Percentiles rank a stretch among this genome's conserved stretches.
phyloP scores from a whole-genome alignment of 2,797 vertebrate genomes.

The Yasuhikotakia modesta region DNA sequence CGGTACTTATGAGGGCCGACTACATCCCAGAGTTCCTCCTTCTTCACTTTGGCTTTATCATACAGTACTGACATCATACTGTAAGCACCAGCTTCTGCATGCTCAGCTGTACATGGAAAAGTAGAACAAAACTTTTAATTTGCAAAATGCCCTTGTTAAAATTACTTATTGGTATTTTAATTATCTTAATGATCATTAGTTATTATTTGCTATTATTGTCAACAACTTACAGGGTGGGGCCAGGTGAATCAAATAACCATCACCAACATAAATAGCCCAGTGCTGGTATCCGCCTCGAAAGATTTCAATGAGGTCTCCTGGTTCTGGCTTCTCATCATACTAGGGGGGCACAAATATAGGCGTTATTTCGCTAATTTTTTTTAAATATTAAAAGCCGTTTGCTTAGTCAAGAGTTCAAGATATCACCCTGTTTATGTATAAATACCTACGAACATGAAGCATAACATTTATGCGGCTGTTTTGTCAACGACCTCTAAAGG shows the following conservation, averaged over 20 bases:
- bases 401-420: background rate
- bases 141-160: too few relatives aligned
- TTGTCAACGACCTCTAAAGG: too few relatives aligned
- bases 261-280: conserved; percentile 80
- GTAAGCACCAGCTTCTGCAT: conserved; percentile 62
- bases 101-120: conserved; percentile 69
- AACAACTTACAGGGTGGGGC: conserved; percentile 75
- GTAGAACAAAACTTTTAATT: background rate
- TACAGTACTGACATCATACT: conserved; percentile 82
- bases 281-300: conserved; percentile 75
- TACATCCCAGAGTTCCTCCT: conserved; percentile 74
- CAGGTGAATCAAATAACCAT: conserved; percentile 78
- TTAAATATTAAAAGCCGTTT: background rate
- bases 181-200: too few relatives aligned
- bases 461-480: background rate
- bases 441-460: background rate
- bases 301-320: conserved; percentile 81
- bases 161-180: background rate
- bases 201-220: background rate
- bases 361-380: background rate
- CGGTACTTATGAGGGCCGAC: conserved; percentile 72
- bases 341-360: conserved; percentile 45
- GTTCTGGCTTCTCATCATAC: conserved; percentile 71
- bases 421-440: background rate
- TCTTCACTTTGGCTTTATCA: conserved; percentile 81